phyloP scores from a whole-genome alignment of 2,113 vertebrate genomes.

The Plecotus auritus region DNA sequence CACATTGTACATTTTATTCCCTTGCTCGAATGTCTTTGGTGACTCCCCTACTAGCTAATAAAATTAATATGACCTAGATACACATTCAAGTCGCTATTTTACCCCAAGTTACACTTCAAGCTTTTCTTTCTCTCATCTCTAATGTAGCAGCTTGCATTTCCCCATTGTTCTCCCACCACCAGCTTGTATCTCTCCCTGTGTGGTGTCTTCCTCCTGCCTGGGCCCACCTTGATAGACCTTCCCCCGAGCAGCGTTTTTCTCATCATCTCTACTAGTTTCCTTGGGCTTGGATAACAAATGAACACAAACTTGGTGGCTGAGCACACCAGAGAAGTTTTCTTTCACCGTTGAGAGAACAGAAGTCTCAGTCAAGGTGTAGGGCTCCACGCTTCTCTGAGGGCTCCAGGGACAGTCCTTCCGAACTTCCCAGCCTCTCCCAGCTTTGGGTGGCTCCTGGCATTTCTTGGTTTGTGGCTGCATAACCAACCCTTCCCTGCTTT shows the following conservation, averaged over 20 bases:
- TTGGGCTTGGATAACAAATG: neutral
- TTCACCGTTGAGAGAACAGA: neutral
- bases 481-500: neutral
- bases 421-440: neutral
- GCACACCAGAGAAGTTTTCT: neutral
- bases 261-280: neutral
- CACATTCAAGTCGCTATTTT: neutral
- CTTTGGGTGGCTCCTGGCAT: neutral
- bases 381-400: neutral
- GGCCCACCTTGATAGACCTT: neutral
- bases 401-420: neutral
- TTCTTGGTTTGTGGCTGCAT: neutral
- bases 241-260: neutral
- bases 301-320: neutral
- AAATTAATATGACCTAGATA: conserved; percentile 14
- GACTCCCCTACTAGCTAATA: neutral
- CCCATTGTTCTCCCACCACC: no score
- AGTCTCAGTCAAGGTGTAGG: neutral
- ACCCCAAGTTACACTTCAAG: neutral
- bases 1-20: conserved; percentile 9
- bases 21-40: neutral
- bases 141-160: neutral
- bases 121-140: neutral
- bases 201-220: neutral
- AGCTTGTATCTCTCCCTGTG: neutral